These are phyloP conservation scores for Notocelia uddmanniana DNA, from an alignment of 2,888 invertebrate genomes.

Conservation along the genomic window DNA sequence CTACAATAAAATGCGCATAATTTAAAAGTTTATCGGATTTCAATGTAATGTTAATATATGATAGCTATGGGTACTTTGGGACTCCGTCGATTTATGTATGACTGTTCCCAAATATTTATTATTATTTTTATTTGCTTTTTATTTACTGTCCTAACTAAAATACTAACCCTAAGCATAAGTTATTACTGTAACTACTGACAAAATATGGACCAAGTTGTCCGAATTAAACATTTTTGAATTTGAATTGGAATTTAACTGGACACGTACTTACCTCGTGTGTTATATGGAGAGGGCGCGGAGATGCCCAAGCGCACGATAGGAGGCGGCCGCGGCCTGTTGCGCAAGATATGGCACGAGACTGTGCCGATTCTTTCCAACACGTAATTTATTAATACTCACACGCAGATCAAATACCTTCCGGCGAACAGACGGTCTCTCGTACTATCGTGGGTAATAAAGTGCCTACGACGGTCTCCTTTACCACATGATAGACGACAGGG, in stretches of 20 bases:
- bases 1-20: background rate
- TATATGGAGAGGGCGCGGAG: slow-evolving; percentile 28
- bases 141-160: too few relatives aligned
- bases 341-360: slow-evolving; percentile 80
- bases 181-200: too few relatives aligned
- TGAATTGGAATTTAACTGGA: too few relatives aligned
- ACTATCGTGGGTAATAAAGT: slow-evolving; percentile 3
- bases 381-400: slow-evolving; percentile 80
- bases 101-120: too few relatives aligned
- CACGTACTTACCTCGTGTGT: slow-evolving; percentile 53
- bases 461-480: too few relatives aligned
- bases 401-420: slow-evolving; percentile 56
- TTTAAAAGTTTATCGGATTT: background rate
- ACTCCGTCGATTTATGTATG: too few relatives aligned
- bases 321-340: slow-evolving; percentile 71
- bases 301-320: slow-evolving; percentile 47
- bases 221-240: too few relatives aligned
- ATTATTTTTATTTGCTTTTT: too few relatives aligned
- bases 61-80: background rate
- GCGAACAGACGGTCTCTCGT: background rate
- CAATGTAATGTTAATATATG: too few relatives aligned
- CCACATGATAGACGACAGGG: too few relatives aligned
- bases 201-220: too few relatives aligned
- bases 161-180: too few relatives aligned
- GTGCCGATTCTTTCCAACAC: slow-evolving; percentile 72